Conservation (phyloP, 1,140 invertebrate species). For the Orchesella cincta region DNA sequence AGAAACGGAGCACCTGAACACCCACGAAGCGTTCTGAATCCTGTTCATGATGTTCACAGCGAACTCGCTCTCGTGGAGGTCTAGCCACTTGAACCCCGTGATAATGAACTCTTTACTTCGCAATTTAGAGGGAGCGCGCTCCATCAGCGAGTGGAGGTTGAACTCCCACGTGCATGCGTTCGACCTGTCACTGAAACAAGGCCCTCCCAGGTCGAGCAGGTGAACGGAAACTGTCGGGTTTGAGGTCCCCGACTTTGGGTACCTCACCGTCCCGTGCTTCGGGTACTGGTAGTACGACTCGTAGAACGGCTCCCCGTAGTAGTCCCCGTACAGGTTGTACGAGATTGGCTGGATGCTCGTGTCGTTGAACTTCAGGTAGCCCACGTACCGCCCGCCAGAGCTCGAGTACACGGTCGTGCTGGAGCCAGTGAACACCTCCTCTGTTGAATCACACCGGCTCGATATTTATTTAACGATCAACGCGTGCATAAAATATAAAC, state of each 20-base stretch:
- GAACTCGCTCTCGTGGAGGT: neutral
- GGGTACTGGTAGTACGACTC: neutral
- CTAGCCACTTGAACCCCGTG: neutral
- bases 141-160: neutral
- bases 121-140: neutral
- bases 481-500: neutral
- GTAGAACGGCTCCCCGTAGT: neutral
- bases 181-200: neutral
- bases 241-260: neutral
- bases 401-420: neutral
- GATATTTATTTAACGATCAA: neutral
- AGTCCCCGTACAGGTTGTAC: slow-evolving; percentile 9
- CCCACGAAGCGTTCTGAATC: neutral
- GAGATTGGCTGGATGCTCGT: neutral
- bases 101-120: neutral
- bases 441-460: neutral
- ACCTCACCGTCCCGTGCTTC: slow-evolving; percentile 3
- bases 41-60: neutral
- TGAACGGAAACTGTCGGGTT: neutral
- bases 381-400: neutral
- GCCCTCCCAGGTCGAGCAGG: neutral
- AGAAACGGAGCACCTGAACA: neutral
- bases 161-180: neutral
- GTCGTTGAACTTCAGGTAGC: slow-evolving; percentile 7
- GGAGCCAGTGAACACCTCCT: neutral